A percentile compares a stretch with the other conserved stretches of the same genome.
Conservation (phyloP, 2,797 vertebrate species). For the Myotis pilosus region DNA sequence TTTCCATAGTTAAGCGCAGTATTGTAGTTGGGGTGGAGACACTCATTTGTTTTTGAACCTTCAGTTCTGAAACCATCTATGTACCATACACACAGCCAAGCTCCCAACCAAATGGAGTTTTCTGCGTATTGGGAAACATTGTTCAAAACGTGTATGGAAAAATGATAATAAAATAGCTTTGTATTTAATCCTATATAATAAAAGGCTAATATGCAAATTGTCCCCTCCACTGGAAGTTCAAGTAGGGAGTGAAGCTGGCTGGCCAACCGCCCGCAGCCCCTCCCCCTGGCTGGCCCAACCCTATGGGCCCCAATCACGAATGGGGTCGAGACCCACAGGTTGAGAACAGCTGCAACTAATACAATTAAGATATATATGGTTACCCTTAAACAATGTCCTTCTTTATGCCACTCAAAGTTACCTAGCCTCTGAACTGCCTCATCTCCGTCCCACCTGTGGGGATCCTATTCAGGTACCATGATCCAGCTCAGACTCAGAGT, state of each 20-base stretch:
- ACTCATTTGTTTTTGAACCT: background rate
- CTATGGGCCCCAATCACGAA: too few species aligned
- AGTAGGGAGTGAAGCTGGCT: too few species aligned
- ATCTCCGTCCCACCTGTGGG: background rate
- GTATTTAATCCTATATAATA: background rate
- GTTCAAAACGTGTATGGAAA: background rate
- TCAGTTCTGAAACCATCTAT: background rate
- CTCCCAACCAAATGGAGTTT: background rate
- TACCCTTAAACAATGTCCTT: background rate
- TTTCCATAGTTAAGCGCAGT: constrained; percentile 42
- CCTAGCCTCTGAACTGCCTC: background rate
- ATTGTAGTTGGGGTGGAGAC: background rate
- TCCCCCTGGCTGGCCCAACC: too few species aligned
- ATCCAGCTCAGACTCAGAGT: background rate
- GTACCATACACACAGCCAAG: background rate
- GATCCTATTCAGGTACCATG: background rate
- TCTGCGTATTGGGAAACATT: background rate
- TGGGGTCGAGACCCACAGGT: too few species aligned
- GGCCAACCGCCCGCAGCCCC: too few species aligned
- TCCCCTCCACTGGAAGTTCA: too few species aligned
- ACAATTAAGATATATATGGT: background rate
- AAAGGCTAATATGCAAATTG: too few species aligned
- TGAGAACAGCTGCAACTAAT: background rate
- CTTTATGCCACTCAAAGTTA: background rate
- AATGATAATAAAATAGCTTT: background rate